A percentile compares a stretch with the other conserved stretches of the same genome.
Conservation (phyloP, 2,113 vertebrate species). For the Bujurquina vittata region DNA sequence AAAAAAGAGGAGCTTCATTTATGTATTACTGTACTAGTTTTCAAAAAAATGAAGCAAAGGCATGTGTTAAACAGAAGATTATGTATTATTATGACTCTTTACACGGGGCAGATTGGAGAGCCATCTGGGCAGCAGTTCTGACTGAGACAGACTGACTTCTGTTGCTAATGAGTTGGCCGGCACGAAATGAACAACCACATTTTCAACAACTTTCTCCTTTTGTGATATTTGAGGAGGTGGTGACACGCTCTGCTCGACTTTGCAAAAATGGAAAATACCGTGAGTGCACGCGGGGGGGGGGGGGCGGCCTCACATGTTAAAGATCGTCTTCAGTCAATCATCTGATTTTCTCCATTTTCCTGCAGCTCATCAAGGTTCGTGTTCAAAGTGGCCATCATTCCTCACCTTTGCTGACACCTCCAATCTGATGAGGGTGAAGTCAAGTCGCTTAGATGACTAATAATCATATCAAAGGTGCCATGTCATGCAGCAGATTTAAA, state of each 20-base stretch:
- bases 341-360: constrained; percentile 33
- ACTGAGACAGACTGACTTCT: constrained; percentile 63
- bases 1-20: constrained; percentile 24
- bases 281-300: neutral
- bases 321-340: constrained; percentile 25
- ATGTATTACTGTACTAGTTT: constrained; percentile 42
- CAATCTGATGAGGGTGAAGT: constrained; percentile 94
- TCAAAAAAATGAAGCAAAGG: constrained; percentile 53
- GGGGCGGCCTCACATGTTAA: constrained; percentile 15
- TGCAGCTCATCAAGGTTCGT: constrained; percentile 82
- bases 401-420: constrained; percentile 90
- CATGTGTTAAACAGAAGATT: constrained; percentile 67
- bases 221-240: neutral
- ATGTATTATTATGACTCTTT: constrained; percentile 67
- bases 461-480: constrained; percentile 99
- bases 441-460: constrained; percentile 96
- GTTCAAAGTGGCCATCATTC: constrained; percentile 91
- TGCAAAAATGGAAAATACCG: neutral
- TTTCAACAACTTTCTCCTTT: constrained; percentile 31
- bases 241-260: constrained; percentile 10
- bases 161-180: constrained; percentile 63
- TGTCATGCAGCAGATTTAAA: constrained; percentile 98
- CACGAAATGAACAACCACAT: constrained; percentile 66
- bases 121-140: constrained; percentile 68
- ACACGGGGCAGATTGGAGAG: constrained; percentile 69